phyloP scores from a whole-genome alignment of 2,888 invertebrate genomes.

The Acleris sparsana region DNA sequence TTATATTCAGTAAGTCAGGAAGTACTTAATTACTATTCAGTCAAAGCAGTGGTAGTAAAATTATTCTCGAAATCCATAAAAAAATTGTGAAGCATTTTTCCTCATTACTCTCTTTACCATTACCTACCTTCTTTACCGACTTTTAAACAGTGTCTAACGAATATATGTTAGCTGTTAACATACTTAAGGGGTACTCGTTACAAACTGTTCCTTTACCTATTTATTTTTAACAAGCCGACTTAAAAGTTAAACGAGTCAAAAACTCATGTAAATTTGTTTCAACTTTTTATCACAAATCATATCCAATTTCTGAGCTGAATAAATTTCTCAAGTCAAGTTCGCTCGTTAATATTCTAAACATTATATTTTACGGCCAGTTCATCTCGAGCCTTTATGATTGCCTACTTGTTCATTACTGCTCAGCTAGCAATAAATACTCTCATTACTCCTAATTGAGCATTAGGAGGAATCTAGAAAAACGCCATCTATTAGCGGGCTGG shows the following conservation, averaged over 20 bases:
- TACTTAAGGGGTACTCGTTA: slow-evolving; percentile 30
- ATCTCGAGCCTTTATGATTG: slow-evolving; percentile 12
- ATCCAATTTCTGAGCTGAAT: not conserved
- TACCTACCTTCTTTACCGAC: slow-evolving; percentile 55
- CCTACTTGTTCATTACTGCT: slow-evolving; percentile 10
- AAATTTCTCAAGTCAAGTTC: not conserved
- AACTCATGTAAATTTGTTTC: not conserved
- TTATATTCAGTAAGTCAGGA: no score
- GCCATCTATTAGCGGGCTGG: slow-evolving; percentile 59
- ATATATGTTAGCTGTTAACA: slow-evolving; percentile 16
- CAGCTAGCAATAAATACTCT: slow-evolving; percentile 21
- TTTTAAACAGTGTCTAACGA: slow-evolving; percentile 59
- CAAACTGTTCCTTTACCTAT: slow-evolving; percentile 20
- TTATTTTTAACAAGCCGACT: slow-evolving; percentile 11
- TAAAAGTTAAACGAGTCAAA: not conserved
- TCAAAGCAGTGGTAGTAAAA: no score
- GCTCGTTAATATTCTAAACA: slow-evolving; percentile 2
- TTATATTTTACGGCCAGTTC: slow-evolving; percentile 10
- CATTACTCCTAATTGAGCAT: slow-evolving; percentile 31
- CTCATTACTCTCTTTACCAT: slow-evolving; percentile 62
- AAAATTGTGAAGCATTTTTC: slow-evolving; percentile 62
- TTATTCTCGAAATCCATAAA: slow-evolving; percentile 51
- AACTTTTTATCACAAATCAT: no score
- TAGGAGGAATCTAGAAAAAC: slow-evolving; percentile 46
- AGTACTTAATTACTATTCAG: no score